These are phyloP conservation scores for Drosophila navojoa DNA, from an alignment of 1,140 invertebrate genomes.

Conservation along the genomic window DNA sequence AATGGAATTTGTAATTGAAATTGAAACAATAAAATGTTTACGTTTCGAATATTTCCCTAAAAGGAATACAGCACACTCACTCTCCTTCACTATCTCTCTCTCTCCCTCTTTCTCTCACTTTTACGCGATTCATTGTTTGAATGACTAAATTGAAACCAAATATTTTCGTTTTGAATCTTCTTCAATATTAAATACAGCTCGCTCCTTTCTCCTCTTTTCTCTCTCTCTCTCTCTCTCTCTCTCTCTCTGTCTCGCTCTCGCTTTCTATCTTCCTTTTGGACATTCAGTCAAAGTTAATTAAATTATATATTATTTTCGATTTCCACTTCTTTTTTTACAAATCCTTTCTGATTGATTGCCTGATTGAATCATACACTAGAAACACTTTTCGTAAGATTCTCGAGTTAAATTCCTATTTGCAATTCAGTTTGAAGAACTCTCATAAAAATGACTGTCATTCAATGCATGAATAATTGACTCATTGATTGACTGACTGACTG, in stretches of 20 bases:
- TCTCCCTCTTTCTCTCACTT: background rate
- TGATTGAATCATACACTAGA: background rate
- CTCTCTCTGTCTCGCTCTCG: too few species aligned
- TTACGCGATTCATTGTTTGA: background rate
- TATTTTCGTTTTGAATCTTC: too few species aligned
- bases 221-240: too few species aligned
- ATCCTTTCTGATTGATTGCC: background rate
- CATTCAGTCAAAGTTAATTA: too few species aligned
- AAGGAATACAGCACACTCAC: background rate
- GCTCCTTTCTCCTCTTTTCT: too few species aligned
- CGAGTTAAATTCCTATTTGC: background rate
- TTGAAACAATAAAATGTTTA: background rate
- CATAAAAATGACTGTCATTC: background rate
- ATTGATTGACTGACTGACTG: background rate
- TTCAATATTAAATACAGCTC: too few species aligned
- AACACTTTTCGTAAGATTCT: background rate
- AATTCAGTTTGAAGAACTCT: background rate
- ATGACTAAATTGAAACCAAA: too few species aligned
- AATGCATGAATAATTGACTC: background rate
- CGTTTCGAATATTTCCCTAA: background rate
- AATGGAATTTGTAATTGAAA: background rate
- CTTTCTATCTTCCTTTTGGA: too few species aligned
- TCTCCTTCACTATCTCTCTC: background rate
- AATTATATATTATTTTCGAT: too few species aligned
- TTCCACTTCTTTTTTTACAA: too few species aligned